Conservation (phyloP, 2,888 invertebrate genomes). For the Thymelicus acteon region DNA sequence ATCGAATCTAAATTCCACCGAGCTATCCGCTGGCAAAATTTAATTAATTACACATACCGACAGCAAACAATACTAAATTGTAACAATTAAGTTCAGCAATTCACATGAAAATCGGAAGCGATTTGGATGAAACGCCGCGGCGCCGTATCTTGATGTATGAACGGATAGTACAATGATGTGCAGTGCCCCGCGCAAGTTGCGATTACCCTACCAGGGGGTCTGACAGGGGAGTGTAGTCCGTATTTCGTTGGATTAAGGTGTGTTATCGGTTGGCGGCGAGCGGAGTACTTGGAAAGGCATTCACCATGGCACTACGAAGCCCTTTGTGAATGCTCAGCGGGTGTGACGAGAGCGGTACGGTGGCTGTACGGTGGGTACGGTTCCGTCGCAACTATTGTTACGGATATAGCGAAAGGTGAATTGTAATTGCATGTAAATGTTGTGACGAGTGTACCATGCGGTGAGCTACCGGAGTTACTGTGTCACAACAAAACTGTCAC, state of each 20-base stretch:
- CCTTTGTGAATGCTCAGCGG: conserved; percentile 15
- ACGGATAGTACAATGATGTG: conserved; percentile 24
- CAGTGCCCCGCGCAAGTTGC: conserved; percentile 4
- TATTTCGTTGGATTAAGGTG: conserved; percentile 8
- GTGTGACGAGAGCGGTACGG: conserved; percentile 8
- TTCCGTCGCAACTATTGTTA: conserved; percentile 3
- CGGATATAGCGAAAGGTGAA: conserved; percentile 14
- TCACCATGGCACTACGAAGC: conserved; percentile 8
- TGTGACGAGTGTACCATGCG: neutral
- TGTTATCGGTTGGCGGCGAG: neutral
- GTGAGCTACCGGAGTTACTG: neutral
- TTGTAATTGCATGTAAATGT: conserved; percentile 16
- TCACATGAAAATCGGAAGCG: conserved; percentile 28
- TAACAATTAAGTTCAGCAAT: conserved; percentile 11
- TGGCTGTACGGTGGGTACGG: neutral
- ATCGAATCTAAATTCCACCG: neutral
- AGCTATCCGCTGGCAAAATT: neutral
- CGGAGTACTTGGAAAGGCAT: conserved; percentile 19
- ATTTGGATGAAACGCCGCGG: conserved; percentile 8
- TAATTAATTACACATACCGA: neutral
- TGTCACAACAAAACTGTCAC: neutral
- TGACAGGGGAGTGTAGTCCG: neutral
- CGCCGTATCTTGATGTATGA: conserved; percentile 32
- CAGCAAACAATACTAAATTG: neutral
- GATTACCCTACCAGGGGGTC: neutral